Evolutionary conservation across 2,797 vertebrate species (phyloP), one percentile per base, ranked within the genome.

Genomic region (Halcyon chelicuti): DNA sequence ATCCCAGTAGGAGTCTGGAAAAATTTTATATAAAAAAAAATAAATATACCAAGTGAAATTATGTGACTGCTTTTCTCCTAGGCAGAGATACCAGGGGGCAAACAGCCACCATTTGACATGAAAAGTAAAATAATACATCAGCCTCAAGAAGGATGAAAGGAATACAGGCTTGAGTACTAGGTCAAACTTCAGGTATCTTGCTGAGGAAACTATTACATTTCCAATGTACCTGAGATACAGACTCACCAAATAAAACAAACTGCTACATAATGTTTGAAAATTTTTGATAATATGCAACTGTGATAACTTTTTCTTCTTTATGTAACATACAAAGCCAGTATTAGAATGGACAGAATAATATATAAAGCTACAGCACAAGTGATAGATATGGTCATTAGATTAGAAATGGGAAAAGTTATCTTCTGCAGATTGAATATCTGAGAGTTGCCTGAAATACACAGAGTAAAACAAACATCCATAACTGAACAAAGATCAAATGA

Each of bases 381-480:
- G 37, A 88, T 39, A 42, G 42, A 91, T 93, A 40, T 1, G 58
- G 31, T 60, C 46, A 66, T 95, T 90, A 94, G 37, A 61, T 66
- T 81, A 75, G 66, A 81, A 77, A 74, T 46, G 26, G 61, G 33
- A 91, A 89, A 71, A 93, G 20, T 47, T 95, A 51, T 82, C 74
- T 81, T 71, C 51, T 81, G 66, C 14, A 83, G 65, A 80, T 6
- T 57, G 60, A 76, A 81, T 89, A 94, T 71, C 76, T 94, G 51
- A 93, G 47, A 94, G 57, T 68, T 54, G 37, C 23, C 26, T 75
- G 33, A 62, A 90, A 91, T 60, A 77, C 17, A 28, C 47, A 84
- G 95, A 89, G 42, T 91, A 91, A 91, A 96, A 62, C 55, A 96
- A 95, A 58, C 60, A 81, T 88, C n/a, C 77, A 46, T 75, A 82